A percentile compares a stretch with the other conserved stretches of the same genome.
Conservation (phyloP, 2,113 vertebrate genomes). For the Pachycephala philippinensis region DNA sequence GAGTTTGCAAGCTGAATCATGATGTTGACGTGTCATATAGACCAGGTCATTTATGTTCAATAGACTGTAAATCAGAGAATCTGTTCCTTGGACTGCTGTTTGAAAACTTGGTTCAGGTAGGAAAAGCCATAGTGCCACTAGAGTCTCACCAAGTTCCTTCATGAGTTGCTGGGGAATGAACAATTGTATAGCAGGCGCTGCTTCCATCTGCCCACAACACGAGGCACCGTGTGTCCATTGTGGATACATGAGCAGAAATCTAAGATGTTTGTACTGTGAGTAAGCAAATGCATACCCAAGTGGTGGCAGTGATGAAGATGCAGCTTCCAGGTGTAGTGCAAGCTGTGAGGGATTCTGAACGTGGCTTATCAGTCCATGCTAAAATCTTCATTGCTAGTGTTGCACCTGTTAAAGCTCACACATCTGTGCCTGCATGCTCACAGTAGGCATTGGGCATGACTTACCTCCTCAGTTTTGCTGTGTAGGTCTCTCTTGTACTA, state of each 20-base stretch:
- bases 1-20: not conserved
- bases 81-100: not conserved
- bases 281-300: not conserved
- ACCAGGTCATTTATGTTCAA: not conserved
- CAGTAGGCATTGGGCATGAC: not conserved
- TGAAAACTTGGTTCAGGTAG: not conserved
- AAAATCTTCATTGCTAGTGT: not conserved
- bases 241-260: rapidly evolving
- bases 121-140: not conserved
- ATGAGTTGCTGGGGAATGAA: not conserved
- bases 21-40: not conserved
- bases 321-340: not conserved
- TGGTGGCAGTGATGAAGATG: not conserved
- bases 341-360: not conserved
- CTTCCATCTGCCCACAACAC: not conserved
- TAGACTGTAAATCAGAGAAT: not conserved
- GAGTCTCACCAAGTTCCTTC: not conserved
- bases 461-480: not conserved
- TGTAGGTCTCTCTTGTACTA: not conserved
- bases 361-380: not conserved
- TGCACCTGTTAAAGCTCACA: not conserved
- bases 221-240: rapidly evolving
- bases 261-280: not conserved
- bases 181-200: not conserved
- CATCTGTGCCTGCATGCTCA: rapidly evolving